Conservation (phyloP, 2,888 invertebrate species). For the Zeuzera pyrina region DNA sequence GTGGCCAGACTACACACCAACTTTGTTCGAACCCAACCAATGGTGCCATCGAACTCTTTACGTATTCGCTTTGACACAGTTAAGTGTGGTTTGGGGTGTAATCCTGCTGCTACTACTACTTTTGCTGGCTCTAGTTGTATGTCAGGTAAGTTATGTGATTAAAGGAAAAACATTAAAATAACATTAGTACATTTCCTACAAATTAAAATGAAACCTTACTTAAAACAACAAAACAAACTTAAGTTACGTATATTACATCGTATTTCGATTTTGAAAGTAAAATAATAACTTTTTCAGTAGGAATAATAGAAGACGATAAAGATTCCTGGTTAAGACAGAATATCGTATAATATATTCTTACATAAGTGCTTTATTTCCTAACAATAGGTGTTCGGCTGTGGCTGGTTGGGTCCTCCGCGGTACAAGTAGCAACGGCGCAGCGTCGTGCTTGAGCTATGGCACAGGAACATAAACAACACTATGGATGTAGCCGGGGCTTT, state of each 20-base stretch:
- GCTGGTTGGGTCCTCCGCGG: constrained; percentile 76
- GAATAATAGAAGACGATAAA: too few relatives aligned
- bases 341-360: too few relatives aligned
- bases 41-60: constrained; percentile 87
- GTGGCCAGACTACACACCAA: constrained; percentile 83
- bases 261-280: too few relatives aligned
- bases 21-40: constrained; percentile 81
- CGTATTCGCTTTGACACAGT: constrained; percentile 82
- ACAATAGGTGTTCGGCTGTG: constrained; percentile 81
- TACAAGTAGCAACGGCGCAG: constrained; percentile 78
- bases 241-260: too few relatives aligned
- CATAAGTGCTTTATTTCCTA: too few relatives aligned
- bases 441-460: constrained; percentile 71
- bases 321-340: too few relatives aligned
- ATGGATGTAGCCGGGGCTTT: constrained; percentile 68
- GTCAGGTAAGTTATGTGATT: constrained; percentile 63
- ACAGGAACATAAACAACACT: constrained; percentile 69
- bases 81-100: constrained; percentile 79
- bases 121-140: constrained; percentile 74
- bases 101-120: constrained; percentile 71
- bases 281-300: too few relatives aligned
- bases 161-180: not conserved
- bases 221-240: too few relatives aligned
- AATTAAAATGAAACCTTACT: too few relatives aligned
- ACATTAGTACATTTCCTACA: too few relatives aligned